phyloP scores from a whole-genome alignment of 2,888 invertebrate species.

The Apamea epomidion region DNA sequence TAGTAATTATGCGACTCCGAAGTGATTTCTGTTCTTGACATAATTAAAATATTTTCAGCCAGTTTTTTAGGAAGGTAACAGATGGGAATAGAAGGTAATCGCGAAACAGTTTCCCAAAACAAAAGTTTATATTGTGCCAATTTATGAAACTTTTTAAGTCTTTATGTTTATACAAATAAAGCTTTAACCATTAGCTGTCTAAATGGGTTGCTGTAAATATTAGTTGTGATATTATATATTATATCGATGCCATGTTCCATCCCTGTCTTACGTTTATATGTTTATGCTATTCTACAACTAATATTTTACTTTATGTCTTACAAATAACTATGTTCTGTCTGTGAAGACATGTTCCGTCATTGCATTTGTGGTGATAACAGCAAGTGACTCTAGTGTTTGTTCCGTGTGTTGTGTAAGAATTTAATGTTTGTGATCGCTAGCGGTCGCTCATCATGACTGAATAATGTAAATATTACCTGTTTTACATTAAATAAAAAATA shows the following conservation, averaged over 20 bases:
- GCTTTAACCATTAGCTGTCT: constrained; percentile 83
- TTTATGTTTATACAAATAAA: constrained; percentile 70
- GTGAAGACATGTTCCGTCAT: constrained; percentile 51
- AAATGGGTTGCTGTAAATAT: constrained; percentile 82
- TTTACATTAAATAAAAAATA: constrained; percentile 86
- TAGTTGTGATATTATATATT: constrained; percentile 77
- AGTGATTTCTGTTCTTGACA: neutral
- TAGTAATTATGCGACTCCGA: neutral
- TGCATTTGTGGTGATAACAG: constrained; percentile 62
- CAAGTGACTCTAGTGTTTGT: constrained; percentile 63
- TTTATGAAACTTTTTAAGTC: constrained; percentile 44
- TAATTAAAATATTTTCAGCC: neutral
- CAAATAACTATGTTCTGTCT: constrained; percentile 55
- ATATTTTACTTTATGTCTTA: constrained; percentile 56
- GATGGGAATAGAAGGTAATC: neutral
- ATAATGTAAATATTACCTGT: constrained; percentile 88
- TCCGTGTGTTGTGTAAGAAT: constrained; percentile 64
- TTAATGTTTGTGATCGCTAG: constrained; percentile 72
- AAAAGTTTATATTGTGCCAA: constrained; percentile 30
- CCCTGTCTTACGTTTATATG: constrained; percentile 56
- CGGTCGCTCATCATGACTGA: constrained; percentile 85
- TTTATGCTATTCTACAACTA: constrained; percentile 64
- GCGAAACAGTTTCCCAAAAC: constrained; percentile 19
- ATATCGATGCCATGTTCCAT: constrained; percentile 85
- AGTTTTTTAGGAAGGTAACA: neutral